A percentile compares a stretch with the other conserved stretches of the same genome.
Conservation (phyloP, 2,797 vertebrate genomes). For the Gastrophryne carolinensis region DNA sequence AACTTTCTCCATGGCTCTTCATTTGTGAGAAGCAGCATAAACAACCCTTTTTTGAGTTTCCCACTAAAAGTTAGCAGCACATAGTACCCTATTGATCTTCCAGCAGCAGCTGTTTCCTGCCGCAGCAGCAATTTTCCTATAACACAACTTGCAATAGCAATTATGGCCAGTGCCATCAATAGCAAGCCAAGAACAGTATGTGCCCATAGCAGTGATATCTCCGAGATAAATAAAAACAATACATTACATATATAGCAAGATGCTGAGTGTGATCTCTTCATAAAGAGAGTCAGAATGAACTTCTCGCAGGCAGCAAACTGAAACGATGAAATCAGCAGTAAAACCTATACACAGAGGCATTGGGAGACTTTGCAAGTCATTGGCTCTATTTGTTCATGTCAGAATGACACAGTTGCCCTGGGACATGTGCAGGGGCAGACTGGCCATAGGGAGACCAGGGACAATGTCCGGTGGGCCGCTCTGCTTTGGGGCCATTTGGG, state of each 20-base stretch:
- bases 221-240: constrained; percentile 34
- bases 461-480: too few relatives aligned
- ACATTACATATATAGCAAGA: constrained; percentile 6
- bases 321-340: constrained; percentile 8
- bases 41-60: constrained; percentile 11
- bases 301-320: background rate
- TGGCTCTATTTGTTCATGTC: background rate
- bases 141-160: constrained; percentile 45
- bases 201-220: constrained; percentile 6
- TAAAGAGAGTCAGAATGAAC: constrained; percentile 1
- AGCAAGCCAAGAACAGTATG: constrained; percentile 32
- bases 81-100: constrained; percentile 34
- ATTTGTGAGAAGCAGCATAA: background rate
- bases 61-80: background rate
- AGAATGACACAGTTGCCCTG: background rate
- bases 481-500: too few relatives aligned
- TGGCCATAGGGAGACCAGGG: too few relatives aligned
- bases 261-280: constrained; percentile 6
- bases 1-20: background rate
- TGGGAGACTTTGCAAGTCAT: background rate
- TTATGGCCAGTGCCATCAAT: constrained; percentile 46
- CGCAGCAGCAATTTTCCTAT: constrained; percentile 46
- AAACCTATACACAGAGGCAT: background rate
- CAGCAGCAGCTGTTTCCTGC: constrained; percentile 38
- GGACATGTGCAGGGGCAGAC: too few relatives aligned